These are phyloP conservation scores for Drosophila affinis DNA, from an alignment of 2,888 invertebrate genomes.

Conservation along the genomic window DNA sequence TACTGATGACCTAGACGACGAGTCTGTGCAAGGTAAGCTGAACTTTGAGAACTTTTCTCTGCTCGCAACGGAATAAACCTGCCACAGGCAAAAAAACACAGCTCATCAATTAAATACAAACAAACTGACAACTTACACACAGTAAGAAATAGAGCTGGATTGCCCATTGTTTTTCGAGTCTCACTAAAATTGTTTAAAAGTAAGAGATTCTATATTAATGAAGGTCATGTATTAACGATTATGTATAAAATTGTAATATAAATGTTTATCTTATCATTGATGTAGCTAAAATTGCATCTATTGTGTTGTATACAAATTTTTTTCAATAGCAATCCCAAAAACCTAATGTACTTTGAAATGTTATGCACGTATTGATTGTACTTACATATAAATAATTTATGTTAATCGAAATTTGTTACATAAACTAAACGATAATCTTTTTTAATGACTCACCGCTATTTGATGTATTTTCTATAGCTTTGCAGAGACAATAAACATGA, in stretches of 20 bases:
- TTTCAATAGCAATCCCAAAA: not conserved
- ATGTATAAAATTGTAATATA: conserved; percentile 47
- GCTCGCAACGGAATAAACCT: conserved; percentile 82
- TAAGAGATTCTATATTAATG: conserved; percentile 35
- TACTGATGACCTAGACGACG: conserved; percentile 91
- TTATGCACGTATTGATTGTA: not conserved
- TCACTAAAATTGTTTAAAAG: conserved; percentile 25
- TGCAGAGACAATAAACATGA: not conserved
- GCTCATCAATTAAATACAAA: conserved; percentile 32
- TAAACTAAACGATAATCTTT: not conserved
- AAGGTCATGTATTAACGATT: conserved; percentile 40
- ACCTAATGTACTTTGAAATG: not conserved
- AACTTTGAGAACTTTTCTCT: conserved; percentile 84
- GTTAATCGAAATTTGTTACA: not conserved
- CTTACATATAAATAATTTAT: not conserved
- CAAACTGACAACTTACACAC: conserved; percentile 7
- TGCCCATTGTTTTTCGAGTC: conserved; percentile 37
- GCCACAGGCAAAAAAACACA: conserved; percentile 43
- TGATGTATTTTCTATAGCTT: not conserved
- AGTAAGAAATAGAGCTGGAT: conserved; percentile 12
- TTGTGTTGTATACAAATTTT: not conserved
- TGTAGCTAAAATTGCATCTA: not conserved
- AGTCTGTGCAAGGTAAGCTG: conserved; percentile 84
- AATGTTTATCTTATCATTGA: conserved; percentile 31
- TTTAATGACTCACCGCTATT: not conserved